These are phyloP conservation scores for Pseudochirops cupreus DNA, from an alignment of 2,797 vertebrate genomes.

Conservation along the genomic window DNA sequence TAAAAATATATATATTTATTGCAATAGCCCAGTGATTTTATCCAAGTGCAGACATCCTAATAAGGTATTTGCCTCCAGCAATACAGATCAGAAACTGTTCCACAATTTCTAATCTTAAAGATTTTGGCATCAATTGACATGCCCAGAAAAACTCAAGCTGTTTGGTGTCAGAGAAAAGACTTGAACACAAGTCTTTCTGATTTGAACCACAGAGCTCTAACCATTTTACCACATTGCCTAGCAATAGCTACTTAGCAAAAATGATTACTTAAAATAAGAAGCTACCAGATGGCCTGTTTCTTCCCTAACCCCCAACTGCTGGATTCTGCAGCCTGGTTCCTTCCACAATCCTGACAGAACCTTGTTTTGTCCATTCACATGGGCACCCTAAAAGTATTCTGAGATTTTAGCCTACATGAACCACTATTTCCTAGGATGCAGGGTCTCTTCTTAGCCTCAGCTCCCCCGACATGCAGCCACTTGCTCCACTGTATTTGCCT, in stretches of 20 bases:
- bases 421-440: neutral
- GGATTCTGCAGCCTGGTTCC: neutral
- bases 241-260: neutral
- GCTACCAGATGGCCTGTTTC: neutral
- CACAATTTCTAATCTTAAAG: neutral
- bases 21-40: neutral
- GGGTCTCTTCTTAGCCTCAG: neutral
- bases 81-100: neutral
- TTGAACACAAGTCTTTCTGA: neutral
- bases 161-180: neutral
- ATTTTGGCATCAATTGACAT: neutral
- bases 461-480: accelerated
- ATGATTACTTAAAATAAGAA: neutral
- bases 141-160: neutral
- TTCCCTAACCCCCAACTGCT: neutral
- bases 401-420: neutral
- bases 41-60: neutral
- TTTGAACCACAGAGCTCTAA: neutral
- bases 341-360: neutral
- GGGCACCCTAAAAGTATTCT: neutral
- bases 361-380: neutral
- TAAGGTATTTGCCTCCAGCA: neutral
- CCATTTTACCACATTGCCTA: neutral
- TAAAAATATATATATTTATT: no score
- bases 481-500: neutral